Evolutionary conservation across 2,888 invertebrate genomes (phyloP).

Genomic region (Chymomyza fuscimana): DNA sequence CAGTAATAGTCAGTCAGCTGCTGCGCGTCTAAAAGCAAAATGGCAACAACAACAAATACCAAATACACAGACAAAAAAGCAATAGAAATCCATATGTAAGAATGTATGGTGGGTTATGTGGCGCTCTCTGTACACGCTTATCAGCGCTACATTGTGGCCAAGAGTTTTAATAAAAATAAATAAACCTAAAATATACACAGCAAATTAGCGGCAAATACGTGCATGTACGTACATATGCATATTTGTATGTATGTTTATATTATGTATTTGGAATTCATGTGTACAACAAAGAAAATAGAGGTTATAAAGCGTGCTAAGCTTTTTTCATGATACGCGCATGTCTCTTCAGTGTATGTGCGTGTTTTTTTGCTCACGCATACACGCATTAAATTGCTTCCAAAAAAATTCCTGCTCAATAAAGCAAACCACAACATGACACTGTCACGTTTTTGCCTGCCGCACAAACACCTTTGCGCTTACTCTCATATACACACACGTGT

Average conservation of each 20-base stretch:
- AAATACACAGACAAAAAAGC: neutral
- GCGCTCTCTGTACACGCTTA: constrained; percentile 39
- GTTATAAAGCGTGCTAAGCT: constrained; percentile 73
- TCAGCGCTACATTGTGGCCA: constrained; percentile 27
- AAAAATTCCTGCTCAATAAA: constrained; percentile 27
- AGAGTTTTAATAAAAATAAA: constrained; percentile 46
- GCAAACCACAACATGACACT: constrained; percentile 62
- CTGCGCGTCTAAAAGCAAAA: constrained; percentile 27
- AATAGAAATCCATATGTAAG: neutral
- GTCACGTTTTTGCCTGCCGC: constrained; percentile 61
- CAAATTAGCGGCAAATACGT: constrained; percentile 42
- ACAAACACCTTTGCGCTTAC: constrained; percentile 8
- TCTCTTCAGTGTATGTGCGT: constrained; percentile 29
- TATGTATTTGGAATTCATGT: neutral
- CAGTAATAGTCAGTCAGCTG: constrained; percentile 53
- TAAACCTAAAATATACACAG: constrained; percentile 37
- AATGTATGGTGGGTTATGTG: neutral
- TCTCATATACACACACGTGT: constrained; percentile 1
- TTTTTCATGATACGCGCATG: constrained; percentile 59
- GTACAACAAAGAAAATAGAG: constrained; percentile 61
- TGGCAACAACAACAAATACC: constrained; percentile 25
- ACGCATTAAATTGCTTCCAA: constrained; percentile 23
- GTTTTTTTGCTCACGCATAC: constrained; percentile 43
- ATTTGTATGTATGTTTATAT: neutral
- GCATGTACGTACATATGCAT: no score